Base-by-base conservation (phyloP, 2,888 invertebrate genomes). In the Drosophila tanythrix region DNA sequence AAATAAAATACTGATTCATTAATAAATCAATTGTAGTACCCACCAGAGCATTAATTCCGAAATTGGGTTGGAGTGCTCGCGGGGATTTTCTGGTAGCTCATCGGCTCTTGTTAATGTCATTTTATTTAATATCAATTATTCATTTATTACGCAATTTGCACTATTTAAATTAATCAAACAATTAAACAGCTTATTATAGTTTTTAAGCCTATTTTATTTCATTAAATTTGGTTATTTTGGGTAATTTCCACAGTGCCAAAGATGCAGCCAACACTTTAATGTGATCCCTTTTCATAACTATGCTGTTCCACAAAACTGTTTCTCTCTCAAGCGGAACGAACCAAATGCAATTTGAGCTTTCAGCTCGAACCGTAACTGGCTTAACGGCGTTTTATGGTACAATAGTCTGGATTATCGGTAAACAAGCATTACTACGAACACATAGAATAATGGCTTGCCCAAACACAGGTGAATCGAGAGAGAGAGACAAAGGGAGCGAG, bases 21-120 rank as follows among this genome's bases (percentile, higher is more conserved):
- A 31, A 67, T 6, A 1, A 18, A 38, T 7, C 40, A 27, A 64
- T 66, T 52, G 15, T 21, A 18, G n/a, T 21, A 78, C 90, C 83
- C 86, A 92, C 92, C 95, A 95, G 92, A 95, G 96, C 38, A 95
- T 92, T 21, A 96, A 92, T 63, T 95, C 94, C 3, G 96, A 95
- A 8, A 96, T 81, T 4, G 94, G 81, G 84, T 94, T 95, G 29
- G 95, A 94, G 50, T 92, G 93, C 76, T 94, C 94, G 51, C 94
- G 93, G 0, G 95, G 95, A 70, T 75, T 87, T 65, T 83, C 74
- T 51, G 94, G 93, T 72, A 93, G 92, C 61, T 93, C 92, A 48
- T 91, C 91, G 67, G 92, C 89, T 89, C 93, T 94, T 57, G 90
- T 71, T 18, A 90, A 89, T 73, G 92, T 90, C 92, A 93, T 92